These are phyloP conservation scores for Neotoxoptera formosana DNA, from an alignment of 1,140 invertebrate species.

Conservation along the genomic window DNA sequence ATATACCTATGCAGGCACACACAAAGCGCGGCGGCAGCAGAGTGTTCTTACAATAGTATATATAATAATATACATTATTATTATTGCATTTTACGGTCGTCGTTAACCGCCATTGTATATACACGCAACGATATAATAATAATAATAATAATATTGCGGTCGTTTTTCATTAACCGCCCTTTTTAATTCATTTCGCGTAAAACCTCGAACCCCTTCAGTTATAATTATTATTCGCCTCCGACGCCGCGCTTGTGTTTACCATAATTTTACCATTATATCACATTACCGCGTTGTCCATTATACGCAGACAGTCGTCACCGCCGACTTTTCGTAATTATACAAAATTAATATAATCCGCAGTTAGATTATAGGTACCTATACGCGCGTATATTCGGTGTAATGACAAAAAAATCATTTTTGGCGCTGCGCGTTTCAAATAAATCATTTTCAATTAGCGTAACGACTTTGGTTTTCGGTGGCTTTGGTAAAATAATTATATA, in stretches of 20 bases:
- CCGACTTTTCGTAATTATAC: background rate
- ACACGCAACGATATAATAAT: background rate
- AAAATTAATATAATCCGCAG: background rate
- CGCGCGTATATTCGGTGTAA: background rate
- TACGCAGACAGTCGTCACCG: background rate
- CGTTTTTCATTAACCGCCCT: constrained; percentile 14
- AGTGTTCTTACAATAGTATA: background rate
- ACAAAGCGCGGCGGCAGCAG: background rate
- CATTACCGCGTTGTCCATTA: background rate
- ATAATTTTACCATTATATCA: background rate
- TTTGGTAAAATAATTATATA: background rate
- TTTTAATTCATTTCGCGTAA: constrained; percentile 10
- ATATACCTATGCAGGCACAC: background rate
- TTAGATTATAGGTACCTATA: background rate
- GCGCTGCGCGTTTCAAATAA: background rate
- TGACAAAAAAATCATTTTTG: background rate
- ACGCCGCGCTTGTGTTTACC: background rate
- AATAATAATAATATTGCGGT: background rate
- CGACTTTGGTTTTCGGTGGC: background rate
- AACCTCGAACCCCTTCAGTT: background rate
- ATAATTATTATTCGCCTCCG: background rate
- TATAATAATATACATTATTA: background rate
- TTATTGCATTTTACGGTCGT: background rate
- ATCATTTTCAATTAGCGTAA: background rate
- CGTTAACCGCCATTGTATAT: constrained; percentile 14